Base-by-base conservation (phyloP, 1,140 invertebrate genomes). In the Anoplolepis gracilipes region DNA sequence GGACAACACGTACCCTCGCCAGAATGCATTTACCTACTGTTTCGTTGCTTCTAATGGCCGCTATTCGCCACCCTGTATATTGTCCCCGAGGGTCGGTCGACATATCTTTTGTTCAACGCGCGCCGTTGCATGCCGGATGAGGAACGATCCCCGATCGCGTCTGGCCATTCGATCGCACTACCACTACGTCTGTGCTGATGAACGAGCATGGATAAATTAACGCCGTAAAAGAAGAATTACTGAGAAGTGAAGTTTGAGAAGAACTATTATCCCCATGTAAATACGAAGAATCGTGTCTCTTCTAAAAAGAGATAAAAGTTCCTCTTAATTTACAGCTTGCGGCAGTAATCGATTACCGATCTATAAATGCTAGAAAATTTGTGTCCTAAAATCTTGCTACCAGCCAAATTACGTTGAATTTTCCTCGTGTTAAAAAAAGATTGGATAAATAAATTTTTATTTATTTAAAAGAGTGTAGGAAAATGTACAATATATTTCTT, bases 1-100 rank as follows among this genome's bases (percentile, higher is more conserved):
- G 79, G 61, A 42, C 76, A 67, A 82, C 76, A 59, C 36, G 42
- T 57, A 73, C 53, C 55, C 70, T 73, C 55, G 79, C 79, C 87
- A 87, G 85, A 90, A 90, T 90, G 88, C 88, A 87, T 87, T 90
- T 67, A 76, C 88, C 88, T 86, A 86, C 86, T 88, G 88, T 90
- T 90, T 90, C 89, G 86, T 86, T 90, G 88, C 78, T 85, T 85
- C 76, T 85, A 85, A 87, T 86, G 77, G 77, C 57, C 55, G 77
- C 67, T 42, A 70, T 82, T 81, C 85, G 77, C 79, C 65, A 86
- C 75, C 69, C 67, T 42, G 70, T 85, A 73, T 84, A 90, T 90
- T 89, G 88, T 90, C 62, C 42, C 16, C 70, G 69, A 84, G 88
- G 67, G 79, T 53, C 77, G 76, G 36, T 33, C 53, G 88, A 59